Conservation (phyloP, 1,140 invertebrate species). For the Plodia interpunctella region DNA sequence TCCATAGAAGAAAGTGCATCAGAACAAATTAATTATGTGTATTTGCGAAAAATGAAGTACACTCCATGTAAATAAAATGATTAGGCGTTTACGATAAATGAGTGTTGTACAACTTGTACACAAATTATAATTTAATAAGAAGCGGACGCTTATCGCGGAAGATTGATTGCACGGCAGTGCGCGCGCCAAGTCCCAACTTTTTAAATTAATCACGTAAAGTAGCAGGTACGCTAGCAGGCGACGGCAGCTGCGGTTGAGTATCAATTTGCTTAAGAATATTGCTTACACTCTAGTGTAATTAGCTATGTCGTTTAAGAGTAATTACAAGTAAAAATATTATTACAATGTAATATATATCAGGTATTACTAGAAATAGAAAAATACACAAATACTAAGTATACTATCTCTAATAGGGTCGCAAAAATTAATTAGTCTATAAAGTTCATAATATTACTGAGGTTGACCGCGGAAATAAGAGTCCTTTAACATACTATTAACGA, state of each 20-base stretch:
- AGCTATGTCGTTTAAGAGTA: neutral
- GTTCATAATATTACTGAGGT: too few species aligned
- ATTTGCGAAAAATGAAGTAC: too few species aligned
- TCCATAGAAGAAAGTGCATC: too few species aligned
- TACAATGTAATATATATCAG: too few species aligned
- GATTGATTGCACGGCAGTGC: slow-evolving; percentile 21
- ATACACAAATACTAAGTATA: too few species aligned
- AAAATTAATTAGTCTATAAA: too few species aligned
- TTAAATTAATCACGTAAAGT: slow-evolving; percentile 30
- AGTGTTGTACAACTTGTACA: neutral
- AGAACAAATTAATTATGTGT: too few species aligned
- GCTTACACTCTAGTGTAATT: neutral
- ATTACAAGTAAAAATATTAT: neutral
- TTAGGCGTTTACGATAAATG: slow-evolving; percentile 1
- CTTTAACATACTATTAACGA: too few species aligned
- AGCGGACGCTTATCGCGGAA: slow-evolving; percentile 10
- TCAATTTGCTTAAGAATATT: slow-evolving; percentile 4
- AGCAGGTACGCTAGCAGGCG: neutral
- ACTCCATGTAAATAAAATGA: neutral
- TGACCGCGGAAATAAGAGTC: too few species aligned
- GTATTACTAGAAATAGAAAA: too few species aligned
- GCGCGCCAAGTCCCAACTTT: slow-evolving; percentile 23
- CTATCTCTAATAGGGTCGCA: too few species aligned
- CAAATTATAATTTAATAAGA: slow-evolving; percentile 13
- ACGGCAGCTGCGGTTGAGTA: neutral